A percentile compares a stretch with the other conserved stretches of the same genome.
phyloP scores from a whole-genome alignment of 2,888 invertebrate species.

The Megastigmus dorsalis region DNA sequence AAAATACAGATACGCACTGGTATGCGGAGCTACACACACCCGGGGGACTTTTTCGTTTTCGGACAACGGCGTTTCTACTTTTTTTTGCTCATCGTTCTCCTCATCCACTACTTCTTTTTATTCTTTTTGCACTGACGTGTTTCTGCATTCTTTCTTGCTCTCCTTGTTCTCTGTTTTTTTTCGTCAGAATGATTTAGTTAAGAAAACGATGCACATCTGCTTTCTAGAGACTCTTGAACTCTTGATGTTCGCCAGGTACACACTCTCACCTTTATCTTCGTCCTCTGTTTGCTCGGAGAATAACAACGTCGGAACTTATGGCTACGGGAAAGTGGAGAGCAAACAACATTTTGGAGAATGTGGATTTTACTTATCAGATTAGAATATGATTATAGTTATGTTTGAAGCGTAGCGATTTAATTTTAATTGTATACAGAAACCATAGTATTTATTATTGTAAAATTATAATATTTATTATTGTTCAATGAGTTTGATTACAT shows the following conservation, averaged over 20 bases:
- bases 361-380: too few relatives aligned
- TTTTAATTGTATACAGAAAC: too few relatives aligned
- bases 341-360: neutral
- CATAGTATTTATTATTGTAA: too few relatives aligned
- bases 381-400: too few relatives aligned
- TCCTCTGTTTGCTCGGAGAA: neutral
- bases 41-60: slow-evolving; percentile 27
- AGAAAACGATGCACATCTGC: slow-evolving; percentile 21
- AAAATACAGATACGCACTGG: slow-evolving; percentile 39
- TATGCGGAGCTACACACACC: slow-evolving; percentile 48
- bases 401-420: too few relatives aligned
- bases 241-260: neutral
- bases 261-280: slow-evolving; percentile 8
- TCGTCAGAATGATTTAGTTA: neutral
- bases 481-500: too few relatives aligned
- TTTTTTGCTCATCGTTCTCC: neutral
- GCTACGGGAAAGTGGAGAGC: neutral
- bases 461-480: too few relatives aligned
- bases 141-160: neutral
- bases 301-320: neutral
- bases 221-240: slow-evolving; percentile 13
- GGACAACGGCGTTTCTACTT: slow-evolving; percentile 21
- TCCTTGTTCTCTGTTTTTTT: neutral
- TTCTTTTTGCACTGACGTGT: neutral
- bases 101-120: neutral